These are phyloP conservation scores for Ailurus styani DNA, from an alignment of 2,113 vertebrate species.

Conservation along the genomic window DNA sequence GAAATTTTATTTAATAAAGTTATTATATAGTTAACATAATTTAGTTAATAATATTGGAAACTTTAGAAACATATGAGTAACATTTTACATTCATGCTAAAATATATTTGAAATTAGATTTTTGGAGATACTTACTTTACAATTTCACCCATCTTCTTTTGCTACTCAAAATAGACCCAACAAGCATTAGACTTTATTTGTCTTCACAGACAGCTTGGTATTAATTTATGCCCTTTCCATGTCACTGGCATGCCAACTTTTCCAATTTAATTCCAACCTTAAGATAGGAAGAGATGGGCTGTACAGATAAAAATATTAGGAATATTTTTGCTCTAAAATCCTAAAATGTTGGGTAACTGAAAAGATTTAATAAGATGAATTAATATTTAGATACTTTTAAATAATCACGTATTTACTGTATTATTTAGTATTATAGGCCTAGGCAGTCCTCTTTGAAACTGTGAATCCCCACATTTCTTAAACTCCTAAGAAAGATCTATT, in stretches of 20 bases:
- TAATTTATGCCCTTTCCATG: not conserved
- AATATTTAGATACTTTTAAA: not conserved
- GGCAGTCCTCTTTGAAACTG: not conserved
- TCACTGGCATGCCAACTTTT: not conserved
- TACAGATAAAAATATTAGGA: not conserved
- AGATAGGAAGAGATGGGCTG: not conserved
- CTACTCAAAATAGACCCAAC: not conserved
- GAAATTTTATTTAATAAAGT: not conserved
- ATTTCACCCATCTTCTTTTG: not conserved
- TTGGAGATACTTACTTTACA: not conserved
- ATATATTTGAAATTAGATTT: not conserved
- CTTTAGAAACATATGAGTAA: not conserved
- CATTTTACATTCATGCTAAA: not conserved
- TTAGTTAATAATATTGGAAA: not conserved
- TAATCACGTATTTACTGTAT: not conserved
- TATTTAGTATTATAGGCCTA: not conserved
- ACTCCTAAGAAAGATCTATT: not conserved
- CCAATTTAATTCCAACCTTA: not conserved
- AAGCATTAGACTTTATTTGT: no score
- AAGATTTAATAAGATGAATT: not conserved
- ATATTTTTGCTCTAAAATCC: not conserved
- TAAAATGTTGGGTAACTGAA: not conserved
- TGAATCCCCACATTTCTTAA: not conserved
- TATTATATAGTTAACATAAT: not conserved
- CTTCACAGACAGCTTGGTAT: not conserved